Evolutionary conservation across 2,797 vertebrate species (phyloP).

Genomic region (Acomys russatus): DNA sequence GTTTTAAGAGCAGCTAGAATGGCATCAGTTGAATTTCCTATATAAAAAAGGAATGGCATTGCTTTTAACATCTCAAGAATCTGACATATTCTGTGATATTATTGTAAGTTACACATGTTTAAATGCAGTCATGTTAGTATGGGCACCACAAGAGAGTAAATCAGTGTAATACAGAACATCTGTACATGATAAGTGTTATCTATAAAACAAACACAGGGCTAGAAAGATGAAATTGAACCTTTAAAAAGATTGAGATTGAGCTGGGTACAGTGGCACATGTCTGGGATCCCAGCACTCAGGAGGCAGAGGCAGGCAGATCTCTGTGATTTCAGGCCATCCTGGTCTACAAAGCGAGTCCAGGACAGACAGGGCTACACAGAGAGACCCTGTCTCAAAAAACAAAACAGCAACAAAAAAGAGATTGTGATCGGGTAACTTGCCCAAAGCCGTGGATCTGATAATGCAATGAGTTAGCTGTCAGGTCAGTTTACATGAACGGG

Average conservation of each 20-base stretch:
- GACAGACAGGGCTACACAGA: too few species aligned
- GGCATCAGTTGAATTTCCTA: conserved; percentile 25
- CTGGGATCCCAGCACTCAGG: too few species aligned
- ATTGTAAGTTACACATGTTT: not conserved
- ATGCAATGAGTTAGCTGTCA: not conserved
- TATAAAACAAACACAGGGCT: not conserved
- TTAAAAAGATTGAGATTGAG: not conserved
- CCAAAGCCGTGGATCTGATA: not conserved
- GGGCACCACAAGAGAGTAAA: not conserved
- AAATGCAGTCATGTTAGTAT: not conserved
- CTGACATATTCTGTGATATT: not conserved
- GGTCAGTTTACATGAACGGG: not conserved
- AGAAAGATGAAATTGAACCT: not conserved
- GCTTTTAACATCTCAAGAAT: conserved; percentile 40
- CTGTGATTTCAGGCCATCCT: too few species aligned
- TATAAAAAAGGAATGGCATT: not conserved
- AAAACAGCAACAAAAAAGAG: too few species aligned
- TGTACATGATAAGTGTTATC: not conserved
- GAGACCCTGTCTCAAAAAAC: too few species aligned
- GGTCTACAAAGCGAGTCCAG: too few species aligned
- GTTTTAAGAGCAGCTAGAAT: conserved; percentile 26
- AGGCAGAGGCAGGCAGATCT: too few species aligned
- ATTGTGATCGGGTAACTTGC: not conserved
- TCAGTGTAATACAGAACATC: not conserved
- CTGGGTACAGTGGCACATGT: too few species aligned